Percentiles rank a stretch among this genome's conserved stretches.
Conservation (phyloP, 1,140 invertebrate genomes). For the Anoplolepis gracilipes region DNA sequence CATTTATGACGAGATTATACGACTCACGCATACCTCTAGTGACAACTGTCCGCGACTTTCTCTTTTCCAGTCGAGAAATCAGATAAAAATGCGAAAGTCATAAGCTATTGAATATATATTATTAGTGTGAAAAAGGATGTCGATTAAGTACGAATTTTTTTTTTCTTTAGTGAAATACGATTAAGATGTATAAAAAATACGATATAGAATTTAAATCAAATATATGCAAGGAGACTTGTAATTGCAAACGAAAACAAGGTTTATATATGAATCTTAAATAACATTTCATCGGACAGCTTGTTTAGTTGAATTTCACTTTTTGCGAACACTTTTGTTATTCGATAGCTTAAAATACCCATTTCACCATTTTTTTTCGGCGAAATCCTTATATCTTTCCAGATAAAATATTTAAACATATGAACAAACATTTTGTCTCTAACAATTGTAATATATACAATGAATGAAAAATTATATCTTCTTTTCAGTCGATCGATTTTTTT, state of each 20-base stretch:
- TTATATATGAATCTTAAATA: constrained; percentile 7
- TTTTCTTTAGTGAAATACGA: not conserved
- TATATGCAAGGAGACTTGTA: not conserved
- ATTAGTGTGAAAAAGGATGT: not conserved
- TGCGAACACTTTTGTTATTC: not conserved
- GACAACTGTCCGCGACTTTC: constrained; percentile 15
- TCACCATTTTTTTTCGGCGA: not conserved
- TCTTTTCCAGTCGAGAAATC: constrained; percentile 30
- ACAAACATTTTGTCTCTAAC: not conserved
- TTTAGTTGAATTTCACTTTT: not conserved
- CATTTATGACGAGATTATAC: not conserved
- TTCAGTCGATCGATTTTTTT: not conserved
- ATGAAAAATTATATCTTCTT: not conserved
- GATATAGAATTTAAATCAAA: not conserved
- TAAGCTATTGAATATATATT: constrained; percentile 15
- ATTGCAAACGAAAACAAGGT: not conserved
- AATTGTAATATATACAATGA: not conserved
- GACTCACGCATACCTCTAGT: not conserved
- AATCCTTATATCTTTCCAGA: not conserved
- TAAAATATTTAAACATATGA: not conserved
- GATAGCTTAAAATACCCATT: not conserved
- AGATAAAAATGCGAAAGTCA: constrained; percentile 11
- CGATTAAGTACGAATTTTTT: not conserved
- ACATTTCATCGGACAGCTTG: not conserved
- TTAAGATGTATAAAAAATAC: not conserved